phyloP scores from a whole-genome alignment of 2,888 invertebrate species.

The Pterostichus niger region DNA sequence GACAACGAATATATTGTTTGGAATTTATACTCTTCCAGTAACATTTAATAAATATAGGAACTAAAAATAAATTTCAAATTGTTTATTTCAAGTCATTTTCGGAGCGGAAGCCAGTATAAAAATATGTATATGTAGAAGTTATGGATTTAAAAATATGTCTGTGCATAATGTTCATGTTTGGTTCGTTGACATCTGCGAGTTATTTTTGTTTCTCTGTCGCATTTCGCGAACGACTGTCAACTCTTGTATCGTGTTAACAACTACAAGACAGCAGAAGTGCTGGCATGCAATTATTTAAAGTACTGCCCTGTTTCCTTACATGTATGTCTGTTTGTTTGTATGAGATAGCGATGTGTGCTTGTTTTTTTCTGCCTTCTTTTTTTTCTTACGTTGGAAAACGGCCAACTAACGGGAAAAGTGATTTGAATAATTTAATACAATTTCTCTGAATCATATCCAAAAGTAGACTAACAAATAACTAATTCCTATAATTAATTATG shows the following conservation, averaged over 20 bases:
- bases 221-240: no score
- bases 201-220: no score
- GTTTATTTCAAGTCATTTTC: no score
- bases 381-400: slow-evolving; percentile 27
- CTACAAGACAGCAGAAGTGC: not conserved
- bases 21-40: no score
- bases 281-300: slow-evolving; percentile 57
- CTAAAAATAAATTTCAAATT: no score
- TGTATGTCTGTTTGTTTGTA: not conserved
- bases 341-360: slow-evolving; percentile 15
- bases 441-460: slow-evolving; percentile 44
- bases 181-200: slow-evolving; percentile 6
- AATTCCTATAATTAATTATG: not conserved
- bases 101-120: no score
- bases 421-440: slow-evolving; percentile 50
- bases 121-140: no score
- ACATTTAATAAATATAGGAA: no score
- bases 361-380: slow-evolving; percentile 22
- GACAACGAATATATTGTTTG: no score
- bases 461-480: slow-evolving; percentile 1
- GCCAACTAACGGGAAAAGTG: slow-evolving; percentile 53
- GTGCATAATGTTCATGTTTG: not conserved
- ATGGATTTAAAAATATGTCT: no score
- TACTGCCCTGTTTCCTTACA: slow-evolving; percentile 35
- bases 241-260: not conserved